phyloP scores from a whole-genome alignment of 2,888 invertebrate genomes.

The Melanostoma mellinum region DNA sequence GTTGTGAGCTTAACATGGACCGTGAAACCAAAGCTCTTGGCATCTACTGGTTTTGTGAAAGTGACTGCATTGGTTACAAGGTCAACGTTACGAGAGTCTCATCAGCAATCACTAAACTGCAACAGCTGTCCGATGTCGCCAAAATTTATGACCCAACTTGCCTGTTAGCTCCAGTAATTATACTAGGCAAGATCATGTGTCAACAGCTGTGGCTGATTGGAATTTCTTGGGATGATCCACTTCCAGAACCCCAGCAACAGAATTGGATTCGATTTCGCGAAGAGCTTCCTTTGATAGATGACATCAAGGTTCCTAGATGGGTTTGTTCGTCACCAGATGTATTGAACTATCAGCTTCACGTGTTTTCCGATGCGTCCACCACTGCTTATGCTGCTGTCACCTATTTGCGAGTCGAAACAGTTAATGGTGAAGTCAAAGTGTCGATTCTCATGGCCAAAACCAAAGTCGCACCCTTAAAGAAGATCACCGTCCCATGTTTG shows the following conservation, averaged over 20 bases:
- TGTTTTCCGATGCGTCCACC: slow-evolving; percentile 12
- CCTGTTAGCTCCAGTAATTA: slow-evolving; percentile 27
- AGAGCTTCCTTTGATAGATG: neutral
- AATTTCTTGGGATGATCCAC: neutral
- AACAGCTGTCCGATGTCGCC: neutral
- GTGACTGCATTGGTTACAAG: slow-evolving; percentile 13
- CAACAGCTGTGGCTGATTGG: too few relatives aligned
- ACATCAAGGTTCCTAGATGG: slow-evolving; percentile 24
- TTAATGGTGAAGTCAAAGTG: neutral
- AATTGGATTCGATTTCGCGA: slow-evolving; percentile 20
- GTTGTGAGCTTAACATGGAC: slow-evolving; percentile 26
- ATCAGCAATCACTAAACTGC: slow-evolving; percentile 15
- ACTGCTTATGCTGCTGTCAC: neutral
- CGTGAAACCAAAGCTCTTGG: slow-evolving; percentile 46
- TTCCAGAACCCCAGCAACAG: slow-evolving; percentile 13
- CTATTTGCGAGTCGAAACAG: slow-evolving; percentile 1
- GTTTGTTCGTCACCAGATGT: slow-evolving; percentile 1
- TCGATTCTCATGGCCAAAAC: neutral
- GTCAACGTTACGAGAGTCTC: slow-evolving; percentile 8
- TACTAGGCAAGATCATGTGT: slow-evolving; percentile 38
- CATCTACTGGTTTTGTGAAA: slow-evolving; percentile 36
- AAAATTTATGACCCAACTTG: slow-evolving; percentile 37
- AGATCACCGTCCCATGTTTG: slow-evolving; percentile 26
- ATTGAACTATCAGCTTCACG: slow-evolving; percentile 14
- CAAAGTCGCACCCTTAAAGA: neutral